Percentiles rank a stretch among this genome's conserved stretches.
These are phyloP conservation scores for Guaruba guarouba DNA, from an alignment of 2,113 vertebrate genomes.

Conservation along the genomic window DNA sequence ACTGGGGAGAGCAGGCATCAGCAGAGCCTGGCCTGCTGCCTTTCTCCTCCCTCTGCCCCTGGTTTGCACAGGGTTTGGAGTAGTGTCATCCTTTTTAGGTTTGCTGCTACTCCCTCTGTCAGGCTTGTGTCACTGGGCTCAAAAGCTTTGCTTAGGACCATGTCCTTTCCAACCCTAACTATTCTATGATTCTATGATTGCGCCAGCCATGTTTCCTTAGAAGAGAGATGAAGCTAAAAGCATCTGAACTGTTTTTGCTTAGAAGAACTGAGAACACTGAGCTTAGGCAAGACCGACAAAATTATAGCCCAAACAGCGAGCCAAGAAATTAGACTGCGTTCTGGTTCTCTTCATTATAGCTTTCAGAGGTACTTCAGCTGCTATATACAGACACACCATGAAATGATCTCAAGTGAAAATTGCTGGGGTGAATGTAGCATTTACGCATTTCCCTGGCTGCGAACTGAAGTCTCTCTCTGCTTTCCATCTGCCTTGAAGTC, in stretches of 20 bases:
- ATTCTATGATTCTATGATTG: neutral
- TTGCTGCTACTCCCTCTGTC: neutral
- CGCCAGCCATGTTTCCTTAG: neutral
- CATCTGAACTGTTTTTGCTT: neutral
- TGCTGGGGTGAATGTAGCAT: slow-evolving; percentile 58
- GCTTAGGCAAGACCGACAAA: neutral
- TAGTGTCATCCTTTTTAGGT: neutral
- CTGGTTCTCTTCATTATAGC: neutral
- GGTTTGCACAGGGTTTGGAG: neutral
- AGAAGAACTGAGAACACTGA: neutral
- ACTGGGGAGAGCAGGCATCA: neutral
- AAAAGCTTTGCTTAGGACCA: neutral
- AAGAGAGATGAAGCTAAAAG: neutral
- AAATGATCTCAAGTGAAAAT: slow-evolving; percentile 68
- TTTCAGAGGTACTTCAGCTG: neutral
- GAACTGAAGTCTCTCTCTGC: slow-evolving; percentile 59
- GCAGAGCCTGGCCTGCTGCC: neutral
- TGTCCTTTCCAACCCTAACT: no score
- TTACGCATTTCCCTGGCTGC: slow-evolving; percentile 61
- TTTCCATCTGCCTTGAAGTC: slow-evolving; percentile 9
- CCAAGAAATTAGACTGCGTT: slow-evolving; percentile 27
- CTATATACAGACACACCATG: slow-evolving; percentile 34
- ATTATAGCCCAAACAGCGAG: neutral
- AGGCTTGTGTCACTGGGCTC: neutral
- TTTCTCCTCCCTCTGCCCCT: neutral